Conservation (phyloP, 2,797 vertebrate genomes). For the Tangara arthus region DNA sequence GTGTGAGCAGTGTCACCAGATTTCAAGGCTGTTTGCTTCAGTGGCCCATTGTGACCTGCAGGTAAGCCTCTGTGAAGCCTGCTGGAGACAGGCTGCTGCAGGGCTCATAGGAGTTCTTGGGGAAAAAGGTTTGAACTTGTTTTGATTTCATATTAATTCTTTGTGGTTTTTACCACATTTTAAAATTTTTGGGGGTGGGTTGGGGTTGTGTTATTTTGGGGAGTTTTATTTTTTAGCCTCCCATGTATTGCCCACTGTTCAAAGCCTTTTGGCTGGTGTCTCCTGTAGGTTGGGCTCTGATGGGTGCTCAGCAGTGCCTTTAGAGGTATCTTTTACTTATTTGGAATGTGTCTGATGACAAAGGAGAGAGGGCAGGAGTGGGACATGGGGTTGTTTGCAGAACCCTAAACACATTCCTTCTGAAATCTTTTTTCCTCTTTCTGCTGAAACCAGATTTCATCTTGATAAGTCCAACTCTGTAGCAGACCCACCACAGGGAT, state of each 20-base stretch:
- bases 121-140: background rate
- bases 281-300: background rate
- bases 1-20: background rate
- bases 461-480: background rate
- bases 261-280: background rate
- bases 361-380: background rate
- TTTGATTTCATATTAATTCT: background rate
- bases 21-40: background rate
- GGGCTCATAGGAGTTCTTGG: background rate
- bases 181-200: too few relatives aligned
- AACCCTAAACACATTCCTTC: background rate
- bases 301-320: background rate
- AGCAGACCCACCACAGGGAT: background rate
- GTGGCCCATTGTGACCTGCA: background rate
- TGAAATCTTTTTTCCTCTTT: background rate
- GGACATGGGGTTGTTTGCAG: background rate
- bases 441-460: background rate
- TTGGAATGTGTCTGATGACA: background rate
- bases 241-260: background rate
- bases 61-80: background rate
- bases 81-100: background rate
- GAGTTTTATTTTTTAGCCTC: background rate
- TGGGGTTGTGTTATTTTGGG: too few relatives aligned
- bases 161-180: background rate
- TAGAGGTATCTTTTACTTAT: background rate